Conservation (phyloP, 2,888 invertebrate genomes). For the Biston betularia region DNA sequence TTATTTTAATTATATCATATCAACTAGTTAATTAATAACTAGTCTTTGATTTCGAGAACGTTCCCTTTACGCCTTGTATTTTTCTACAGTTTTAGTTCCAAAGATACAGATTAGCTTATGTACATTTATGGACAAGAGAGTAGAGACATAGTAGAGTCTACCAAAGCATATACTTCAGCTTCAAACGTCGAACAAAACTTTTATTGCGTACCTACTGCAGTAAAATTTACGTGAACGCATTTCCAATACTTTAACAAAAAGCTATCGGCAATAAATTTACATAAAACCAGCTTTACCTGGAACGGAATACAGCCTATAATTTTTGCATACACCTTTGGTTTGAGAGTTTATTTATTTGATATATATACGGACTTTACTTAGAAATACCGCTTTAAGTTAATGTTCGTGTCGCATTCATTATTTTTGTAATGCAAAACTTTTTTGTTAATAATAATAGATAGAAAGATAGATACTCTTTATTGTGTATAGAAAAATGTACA, state of each 20-base stretch:
- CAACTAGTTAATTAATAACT: too few relatives aligned
- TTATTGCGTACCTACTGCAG: slow-evolving; percentile 11
- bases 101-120: too few relatives aligned
- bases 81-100: too few relatives aligned
- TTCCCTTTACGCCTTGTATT: too few relatives aligned
- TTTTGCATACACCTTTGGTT: neutral
- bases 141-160: neutral
- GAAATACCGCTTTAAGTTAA: neutral
- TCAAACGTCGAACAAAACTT: neutral
- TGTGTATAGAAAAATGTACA: too few relatives aligned
- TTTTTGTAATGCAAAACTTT: too few relatives aligned
- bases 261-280: slow-evolving; percentile 9
- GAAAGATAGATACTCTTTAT: too few relatives aligned
- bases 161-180: neutral
- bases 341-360: neutral
- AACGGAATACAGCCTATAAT: slow-evolving; percentile 16
- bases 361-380: neutral
- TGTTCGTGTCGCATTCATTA: too few relatives aligned
- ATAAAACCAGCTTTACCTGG: slow-evolving; percentile 10
- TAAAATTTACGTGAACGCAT: slow-evolving; percentile 16
- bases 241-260: slow-evolving; percentile 16
- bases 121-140: too few relatives aligned
- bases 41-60: too few relatives aligned
- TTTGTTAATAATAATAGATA: too few relatives aligned
- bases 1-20: too few relatives aligned